phyloP scores from a whole-genome alignment of 2,888 invertebrate species.

The Orthonychiurus folsomi region DNA sequence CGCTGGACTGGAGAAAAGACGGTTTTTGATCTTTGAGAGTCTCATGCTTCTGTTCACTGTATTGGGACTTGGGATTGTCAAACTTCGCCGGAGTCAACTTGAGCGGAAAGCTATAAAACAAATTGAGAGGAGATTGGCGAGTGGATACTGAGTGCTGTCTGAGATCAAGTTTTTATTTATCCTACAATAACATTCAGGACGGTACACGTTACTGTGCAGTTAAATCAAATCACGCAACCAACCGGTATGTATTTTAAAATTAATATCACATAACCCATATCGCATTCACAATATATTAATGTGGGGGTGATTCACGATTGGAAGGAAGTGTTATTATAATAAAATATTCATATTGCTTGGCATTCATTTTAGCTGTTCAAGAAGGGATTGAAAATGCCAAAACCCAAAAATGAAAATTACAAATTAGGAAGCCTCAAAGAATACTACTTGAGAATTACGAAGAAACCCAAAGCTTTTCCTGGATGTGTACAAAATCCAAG shows the following conservation, averaged over 20 bases:
- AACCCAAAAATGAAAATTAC: not conserved
- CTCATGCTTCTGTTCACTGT: constrained; percentile 59
- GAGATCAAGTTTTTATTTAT: no score
- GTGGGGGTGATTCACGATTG: no score
- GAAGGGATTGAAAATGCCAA: not conserved
- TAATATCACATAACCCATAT: no score
- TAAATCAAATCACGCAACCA: no score
- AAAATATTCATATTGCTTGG: no score
- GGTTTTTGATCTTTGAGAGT: constrained; percentile 73
- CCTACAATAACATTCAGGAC: no score
- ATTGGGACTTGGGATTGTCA: constrained; percentile 57
- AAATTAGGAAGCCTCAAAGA: not conserved
- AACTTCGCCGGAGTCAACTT: constrained; percentile 57
- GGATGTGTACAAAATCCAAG: not conserved
- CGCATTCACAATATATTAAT: no score
- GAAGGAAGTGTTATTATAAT: no score
- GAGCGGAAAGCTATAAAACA: constrained; percentile 58
- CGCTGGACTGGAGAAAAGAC: constrained; percentile 70
- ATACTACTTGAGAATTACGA: no score
- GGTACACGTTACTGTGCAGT: no score
- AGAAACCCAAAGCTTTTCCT: not conserved
- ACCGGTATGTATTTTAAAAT: no score
- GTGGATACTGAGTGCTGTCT: not conserved
- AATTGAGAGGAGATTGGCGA: constrained; percentile 62
- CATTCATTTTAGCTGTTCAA: no score